A percentile compares a stretch with the other conserved stretches of the same genome.
Conservation (phyloP, 2,113 vertebrate species). For the Cynopterus brachyotis region DNA sequence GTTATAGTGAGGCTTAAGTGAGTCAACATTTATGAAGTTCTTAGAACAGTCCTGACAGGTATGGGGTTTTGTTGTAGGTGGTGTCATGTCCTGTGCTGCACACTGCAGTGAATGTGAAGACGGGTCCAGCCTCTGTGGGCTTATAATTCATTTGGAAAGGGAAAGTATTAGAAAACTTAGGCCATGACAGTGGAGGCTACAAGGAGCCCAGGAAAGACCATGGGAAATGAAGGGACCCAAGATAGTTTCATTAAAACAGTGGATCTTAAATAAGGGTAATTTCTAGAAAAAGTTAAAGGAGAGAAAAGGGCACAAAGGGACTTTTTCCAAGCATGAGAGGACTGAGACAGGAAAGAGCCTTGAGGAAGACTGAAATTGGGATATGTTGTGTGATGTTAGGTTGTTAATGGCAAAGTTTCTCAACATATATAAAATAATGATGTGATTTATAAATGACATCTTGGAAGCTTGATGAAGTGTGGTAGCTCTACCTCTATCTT, state of each 20-base stretch:
- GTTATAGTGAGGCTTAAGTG: background rate
- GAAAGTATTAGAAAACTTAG: background rate
- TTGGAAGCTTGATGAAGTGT: background rate
- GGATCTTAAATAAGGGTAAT: background rate
- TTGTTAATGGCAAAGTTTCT: background rate
- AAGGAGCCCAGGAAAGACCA: background rate
- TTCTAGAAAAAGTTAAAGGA: background rate
- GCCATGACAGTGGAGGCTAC: background rate
- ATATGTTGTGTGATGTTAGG: background rate
- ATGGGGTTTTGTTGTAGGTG: background rate
- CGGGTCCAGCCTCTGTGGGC: background rate
- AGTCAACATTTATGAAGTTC: background rate
- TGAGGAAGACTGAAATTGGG: background rate
- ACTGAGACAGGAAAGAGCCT: background rate
- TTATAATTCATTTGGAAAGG: background rate
- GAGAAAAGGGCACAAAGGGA: background rate
- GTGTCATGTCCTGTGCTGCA: background rate
- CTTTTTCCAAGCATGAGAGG: background rate
- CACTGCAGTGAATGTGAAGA: background rate
- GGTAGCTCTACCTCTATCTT: conserved; percentile 14
- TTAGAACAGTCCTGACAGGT: background rate
- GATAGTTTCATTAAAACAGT: background rate
- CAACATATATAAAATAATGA: background rate
- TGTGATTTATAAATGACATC: background rate
- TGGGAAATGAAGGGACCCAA: background rate